Evolutionary conservation across 1,140 invertebrate species (phyloP), one percentile per base, ranked within the genome.

Genomic region (Brachionus asplanchnoidis): DNA sequence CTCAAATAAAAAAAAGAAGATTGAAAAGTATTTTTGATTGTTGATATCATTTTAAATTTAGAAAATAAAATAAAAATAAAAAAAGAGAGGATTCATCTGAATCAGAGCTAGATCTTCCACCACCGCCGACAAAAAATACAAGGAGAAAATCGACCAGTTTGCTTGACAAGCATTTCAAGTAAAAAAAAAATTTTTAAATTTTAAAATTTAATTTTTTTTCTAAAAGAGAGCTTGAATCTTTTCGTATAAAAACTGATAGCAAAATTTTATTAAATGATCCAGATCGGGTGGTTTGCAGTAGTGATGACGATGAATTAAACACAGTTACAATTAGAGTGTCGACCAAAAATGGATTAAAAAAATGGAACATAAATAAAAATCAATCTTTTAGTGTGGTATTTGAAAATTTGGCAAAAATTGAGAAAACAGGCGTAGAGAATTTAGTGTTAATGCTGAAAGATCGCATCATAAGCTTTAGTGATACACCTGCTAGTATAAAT

Each of bases 361-460:
- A 82, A 9, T 82, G 79, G 79, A 40, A 82, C 5, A 65, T 82
- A 32, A 65, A 82, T 5, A 44, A 65, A 68, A 82, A 60, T 36
- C 36, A 82, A n/a, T 23, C 28, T 4, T 82, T 82, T 40, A 44
- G 36, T 12, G 8, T 20, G 1, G 40, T 82, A 3, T 82, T 65
- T 44, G 53, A 68, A 36, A 42, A 82, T 36, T 82, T 82, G 40
- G 50, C 79, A 20, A 12, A 82, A 36, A 82, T 82, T 82, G 79
- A 82, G 53, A 82, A 82, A 0, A 68, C 79, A 12, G 9, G n/a
- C 3, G 42, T 60, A 2, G 79, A 82, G 17, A 82, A 60, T 40
- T 65, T 82, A 68, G 79, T 82, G 2, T 23, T 82, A 23, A 82
- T 82, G 79, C 17, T 82, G 1, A 82, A 82, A 46, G 79, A 82